A percentile compares a stretch with the other conserved stretches of the same genome.
Conservation (phyloP, 2,888 invertebrate species). For the Sinotaia quadrata region DNA sequence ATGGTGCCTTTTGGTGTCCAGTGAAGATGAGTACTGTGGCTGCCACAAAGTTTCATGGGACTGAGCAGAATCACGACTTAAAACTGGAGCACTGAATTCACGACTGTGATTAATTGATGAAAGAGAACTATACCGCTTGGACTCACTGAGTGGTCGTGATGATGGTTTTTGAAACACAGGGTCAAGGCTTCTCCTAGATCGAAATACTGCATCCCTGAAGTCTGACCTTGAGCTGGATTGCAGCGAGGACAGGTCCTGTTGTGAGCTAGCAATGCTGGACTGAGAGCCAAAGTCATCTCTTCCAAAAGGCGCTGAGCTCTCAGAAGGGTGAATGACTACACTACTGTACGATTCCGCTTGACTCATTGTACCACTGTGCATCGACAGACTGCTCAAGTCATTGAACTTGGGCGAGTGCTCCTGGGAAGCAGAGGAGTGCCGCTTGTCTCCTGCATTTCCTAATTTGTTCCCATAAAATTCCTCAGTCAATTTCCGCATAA, state of each 20-base stretch:
- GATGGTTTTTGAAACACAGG: slow-evolving; percentile 34
- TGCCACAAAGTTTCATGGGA: not conserved
- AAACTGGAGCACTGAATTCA: slow-evolving; percentile 26
- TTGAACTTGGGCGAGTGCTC: slow-evolving; percentile 35
- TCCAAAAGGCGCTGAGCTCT: slow-evolving; percentile 53
- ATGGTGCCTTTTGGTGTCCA: slow-evolving; percentile 10
- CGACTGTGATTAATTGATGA: slow-evolving; percentile 20
- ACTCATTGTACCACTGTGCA: slow-evolving; percentile 46
- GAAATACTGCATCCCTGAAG: slow-evolving; percentile 21
- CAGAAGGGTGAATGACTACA: slow-evolving; percentile 61
- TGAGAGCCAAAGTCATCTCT: slow-evolving; percentile 55
- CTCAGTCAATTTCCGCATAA: slow-evolving; percentile 63
- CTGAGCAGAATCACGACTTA: not conserved
- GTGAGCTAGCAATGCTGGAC: slow-evolving; percentile 46
- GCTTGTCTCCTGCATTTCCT: slow-evolving; percentile 33
- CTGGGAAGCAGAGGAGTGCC: slow-evolving; percentile 46
- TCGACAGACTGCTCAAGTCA: slow-evolving; percentile 15
- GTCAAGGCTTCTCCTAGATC: slow-evolving; percentile 53
- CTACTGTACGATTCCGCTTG: slow-evolving; percentile 63
- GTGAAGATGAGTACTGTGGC: not conserved
- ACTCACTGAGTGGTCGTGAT: slow-evolving; percentile 17
- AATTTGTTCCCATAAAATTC: slow-evolving; percentile 55
- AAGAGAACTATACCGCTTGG: slow-evolving; percentile 11
- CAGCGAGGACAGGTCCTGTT: slow-evolving; percentile 40
- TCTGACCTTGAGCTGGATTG: slow-evolving; percentile 24